phyloP scores from a whole-genome alignment of 2,113 vertebrate species.

The Odocoileus virginianus region DNA sequence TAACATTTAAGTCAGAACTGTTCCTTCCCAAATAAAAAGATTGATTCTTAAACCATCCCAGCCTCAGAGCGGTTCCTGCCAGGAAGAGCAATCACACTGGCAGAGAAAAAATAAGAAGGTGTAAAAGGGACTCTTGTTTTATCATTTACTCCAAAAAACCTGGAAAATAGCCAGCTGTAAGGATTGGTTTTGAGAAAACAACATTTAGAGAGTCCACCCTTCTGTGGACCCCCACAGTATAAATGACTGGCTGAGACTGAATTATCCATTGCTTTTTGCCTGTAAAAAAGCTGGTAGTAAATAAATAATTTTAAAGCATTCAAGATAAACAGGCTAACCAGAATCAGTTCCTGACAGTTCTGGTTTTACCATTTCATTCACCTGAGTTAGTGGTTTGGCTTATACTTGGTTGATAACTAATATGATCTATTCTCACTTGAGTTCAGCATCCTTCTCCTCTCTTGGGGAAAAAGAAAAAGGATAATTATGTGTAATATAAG shows the following conservation, averaged over 20 bases:
- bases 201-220: not conserved
- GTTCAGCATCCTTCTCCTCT: not conserved
- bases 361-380: slow-evolving; percentile 18
- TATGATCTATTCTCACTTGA: not conserved
- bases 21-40: not conserved
- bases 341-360: not conserved
- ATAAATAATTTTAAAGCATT: not conserved
- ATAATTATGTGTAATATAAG: not conserved
- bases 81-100: not conserved
- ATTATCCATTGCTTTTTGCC: not conserved
- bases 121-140: not conserved
- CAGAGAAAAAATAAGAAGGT: not conserved
- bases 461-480: not conserved
- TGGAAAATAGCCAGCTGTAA: not conserved
- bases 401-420: not conserved
- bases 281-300: not conserved
- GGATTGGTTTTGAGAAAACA: not conserved
- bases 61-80: not conserved
- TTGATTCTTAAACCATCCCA: not conserved
- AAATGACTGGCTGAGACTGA: not conserved
- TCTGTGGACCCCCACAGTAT: not conserved
- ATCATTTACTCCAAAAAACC: slow-evolving; percentile 1
- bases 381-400: not conserved
- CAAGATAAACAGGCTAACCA: not conserved
- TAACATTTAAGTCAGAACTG: slow-evolving; percentile 27